Evolutionary conservation across 2,888 invertebrate species (phyloP).

Genomic region (Hedychridium roseum): DNA sequence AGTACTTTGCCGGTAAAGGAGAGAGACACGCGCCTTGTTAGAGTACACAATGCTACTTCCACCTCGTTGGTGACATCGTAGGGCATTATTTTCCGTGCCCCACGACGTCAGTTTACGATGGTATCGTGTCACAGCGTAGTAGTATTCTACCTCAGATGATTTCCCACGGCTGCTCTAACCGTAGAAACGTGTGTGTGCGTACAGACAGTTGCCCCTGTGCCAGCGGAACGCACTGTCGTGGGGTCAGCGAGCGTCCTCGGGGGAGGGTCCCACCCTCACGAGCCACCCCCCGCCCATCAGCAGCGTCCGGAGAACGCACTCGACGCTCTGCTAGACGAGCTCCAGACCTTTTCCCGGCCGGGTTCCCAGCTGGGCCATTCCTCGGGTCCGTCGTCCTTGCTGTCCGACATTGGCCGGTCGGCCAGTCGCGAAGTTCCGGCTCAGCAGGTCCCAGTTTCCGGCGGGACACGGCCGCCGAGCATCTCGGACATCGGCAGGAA

Average conservation of each 20-base stretch:
- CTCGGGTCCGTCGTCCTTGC: conserved; percentile 44
- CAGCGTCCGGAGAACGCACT: conserved; percentile 93
- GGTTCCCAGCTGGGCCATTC: conserved; percentile 54
- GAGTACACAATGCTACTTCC: too few relatives aligned
- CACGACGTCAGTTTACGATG: too few relatives aligned
- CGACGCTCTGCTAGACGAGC: conserved; percentile 94
- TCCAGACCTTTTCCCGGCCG: conserved; percentile 90
- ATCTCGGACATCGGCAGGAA: conserved; percentile 68
- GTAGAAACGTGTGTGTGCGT: conserved; percentile 18
- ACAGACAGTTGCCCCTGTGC: conserved; percentile 68
- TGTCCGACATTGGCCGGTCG: conserved; percentile 65
- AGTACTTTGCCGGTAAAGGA: too few relatives aligned
- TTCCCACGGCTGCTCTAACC: too few relatives aligned
- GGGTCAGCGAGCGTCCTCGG: conserved; percentile 70
- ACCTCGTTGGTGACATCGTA: too few relatives aligned
- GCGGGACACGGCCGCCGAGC: conserved; percentile 54
- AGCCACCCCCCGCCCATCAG: conserved; percentile 67
- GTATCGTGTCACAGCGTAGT: too few relatives aligned
- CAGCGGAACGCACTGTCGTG: conserved; percentile 69
- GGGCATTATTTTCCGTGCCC: too few relatives aligned
- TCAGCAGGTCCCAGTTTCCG: too few relatives aligned
- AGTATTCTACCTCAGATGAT: too few relatives aligned
- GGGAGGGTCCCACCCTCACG: conserved; percentile 70
- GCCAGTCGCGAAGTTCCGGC: conserved; percentile 64
- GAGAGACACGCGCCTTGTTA: too few relatives aligned